Conservation (phyloP, 2,797 vertebrate genomes). For the Mormyrus hasselquistii region DNA sequence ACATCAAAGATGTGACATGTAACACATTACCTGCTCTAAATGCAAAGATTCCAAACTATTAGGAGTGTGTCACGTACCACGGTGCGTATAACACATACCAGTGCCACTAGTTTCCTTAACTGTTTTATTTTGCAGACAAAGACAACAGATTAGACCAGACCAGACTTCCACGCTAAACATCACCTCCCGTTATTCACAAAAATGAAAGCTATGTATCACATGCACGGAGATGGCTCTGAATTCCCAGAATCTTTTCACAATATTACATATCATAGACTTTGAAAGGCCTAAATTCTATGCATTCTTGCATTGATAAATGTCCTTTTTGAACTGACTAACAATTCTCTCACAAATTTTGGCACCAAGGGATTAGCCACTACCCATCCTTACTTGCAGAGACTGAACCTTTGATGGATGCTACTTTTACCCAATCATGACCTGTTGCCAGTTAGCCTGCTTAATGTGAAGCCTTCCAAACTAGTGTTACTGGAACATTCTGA, state of each 20-base stretch:
- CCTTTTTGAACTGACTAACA: background rate
- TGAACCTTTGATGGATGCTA: background rate
- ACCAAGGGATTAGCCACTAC: background rate
- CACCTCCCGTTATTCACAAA: background rate
- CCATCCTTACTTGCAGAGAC: background rate
- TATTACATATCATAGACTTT: background rate
- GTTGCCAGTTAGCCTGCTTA: background rate
- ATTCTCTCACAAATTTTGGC: background rate
- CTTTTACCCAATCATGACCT: background rate
- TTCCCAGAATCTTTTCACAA: background rate
- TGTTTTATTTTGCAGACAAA: background rate
- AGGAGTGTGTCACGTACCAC: background rate
- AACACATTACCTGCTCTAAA: background rate
- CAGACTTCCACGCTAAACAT: background rate
- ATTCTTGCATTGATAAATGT: background rate
- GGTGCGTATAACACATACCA: background rate
- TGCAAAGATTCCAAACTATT: background rate
- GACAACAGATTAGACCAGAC: background rate
- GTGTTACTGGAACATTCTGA: background rate
- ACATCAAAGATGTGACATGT: background rate
- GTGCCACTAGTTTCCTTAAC: background rate
- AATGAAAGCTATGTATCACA: background rate
- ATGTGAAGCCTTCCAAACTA: background rate
- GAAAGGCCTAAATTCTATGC: background rate
- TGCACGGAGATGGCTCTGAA: background rate